Conservation (phyloP, 2,797 vertebrate species). For the Alosa sapidissima region DNA sequence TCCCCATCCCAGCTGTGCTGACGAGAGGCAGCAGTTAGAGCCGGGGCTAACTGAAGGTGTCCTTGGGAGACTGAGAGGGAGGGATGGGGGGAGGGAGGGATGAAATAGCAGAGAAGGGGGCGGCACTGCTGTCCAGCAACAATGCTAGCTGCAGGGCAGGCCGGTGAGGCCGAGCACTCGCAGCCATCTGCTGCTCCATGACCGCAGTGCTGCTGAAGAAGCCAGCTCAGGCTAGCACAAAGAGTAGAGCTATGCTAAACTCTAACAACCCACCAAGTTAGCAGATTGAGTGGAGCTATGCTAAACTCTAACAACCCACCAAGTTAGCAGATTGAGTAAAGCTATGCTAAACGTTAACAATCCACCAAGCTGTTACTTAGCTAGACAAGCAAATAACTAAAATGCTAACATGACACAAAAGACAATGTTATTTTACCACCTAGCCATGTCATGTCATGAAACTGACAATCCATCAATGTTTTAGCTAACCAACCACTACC, state of each 20-base stretch:
- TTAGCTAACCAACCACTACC: too few species aligned
- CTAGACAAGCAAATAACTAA: not conserved
- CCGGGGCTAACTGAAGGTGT: not conserved
- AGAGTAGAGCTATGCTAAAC: not conserved
- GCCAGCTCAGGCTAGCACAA: not conserved
- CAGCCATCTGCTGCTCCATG: not conserved
- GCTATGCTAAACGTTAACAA: not conserved
- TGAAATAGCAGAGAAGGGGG: slow-evolving; percentile 27
- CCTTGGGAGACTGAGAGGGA: not conserved
- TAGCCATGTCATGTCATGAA: not conserved
- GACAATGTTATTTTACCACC: not conserved
- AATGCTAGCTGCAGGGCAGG: not conserved
- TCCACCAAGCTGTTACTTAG: not conserved
- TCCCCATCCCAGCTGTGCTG: not conserved
- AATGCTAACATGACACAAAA: not conserved
- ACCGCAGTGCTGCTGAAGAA: not conserved
- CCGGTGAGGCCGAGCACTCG: not conserved
- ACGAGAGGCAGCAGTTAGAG: not conserved
- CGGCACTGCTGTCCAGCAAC: not conserved
- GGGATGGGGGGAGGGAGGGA: not conserved
- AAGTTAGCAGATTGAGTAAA: not conserved
- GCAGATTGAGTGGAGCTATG: not conserved
- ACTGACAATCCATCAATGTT: too few species aligned
- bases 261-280: not conserved
- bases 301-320: not conserved